phyloP scores from a whole-genome alignment of 2,113 vertebrate genomes.

The Dromas ardeola region DNA sequence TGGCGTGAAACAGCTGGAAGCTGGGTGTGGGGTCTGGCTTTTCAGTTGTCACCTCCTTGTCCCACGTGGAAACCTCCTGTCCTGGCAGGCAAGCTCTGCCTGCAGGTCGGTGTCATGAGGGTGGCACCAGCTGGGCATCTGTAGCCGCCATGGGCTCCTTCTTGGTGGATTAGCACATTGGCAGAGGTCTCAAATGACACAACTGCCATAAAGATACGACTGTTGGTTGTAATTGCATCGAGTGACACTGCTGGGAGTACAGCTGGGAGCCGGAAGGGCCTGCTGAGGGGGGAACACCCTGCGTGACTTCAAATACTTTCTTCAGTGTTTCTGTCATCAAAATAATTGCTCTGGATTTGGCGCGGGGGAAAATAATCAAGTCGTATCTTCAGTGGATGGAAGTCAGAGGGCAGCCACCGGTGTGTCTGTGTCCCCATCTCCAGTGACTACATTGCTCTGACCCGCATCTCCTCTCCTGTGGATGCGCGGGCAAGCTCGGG shows the following conservation, averaged over 20 bases:
- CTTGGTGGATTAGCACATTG: neutral
- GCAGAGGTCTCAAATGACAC: neutral
- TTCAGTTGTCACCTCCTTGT: neutral
- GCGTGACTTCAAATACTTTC: accelerated
- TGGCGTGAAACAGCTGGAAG: neutral
- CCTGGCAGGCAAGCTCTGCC: neutral
- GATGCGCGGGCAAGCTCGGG: neutral
- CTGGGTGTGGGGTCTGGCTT: neutral
- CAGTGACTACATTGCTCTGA: too few species aligned
- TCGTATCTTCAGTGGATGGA: accelerated
- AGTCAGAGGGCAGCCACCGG: accelerated
- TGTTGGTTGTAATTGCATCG: neutral
- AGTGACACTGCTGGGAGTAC: neutral
- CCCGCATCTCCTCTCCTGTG: neutral
- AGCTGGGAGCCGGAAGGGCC: neutral
- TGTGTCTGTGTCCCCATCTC: accelerated
- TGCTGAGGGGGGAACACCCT: neutral
- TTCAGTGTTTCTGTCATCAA: neutral
- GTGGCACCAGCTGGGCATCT: neutral
- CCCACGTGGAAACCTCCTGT: neutral
- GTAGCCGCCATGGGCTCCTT: neutral
- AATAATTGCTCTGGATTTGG: neutral
- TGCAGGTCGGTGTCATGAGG: neutral
- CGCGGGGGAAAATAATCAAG: accelerated
- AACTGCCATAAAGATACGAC: neutral